Base-by-base conservation (phyloP, 2,888 invertebrate genomes). In the Acanthacorydalis orientalis region DNA sequence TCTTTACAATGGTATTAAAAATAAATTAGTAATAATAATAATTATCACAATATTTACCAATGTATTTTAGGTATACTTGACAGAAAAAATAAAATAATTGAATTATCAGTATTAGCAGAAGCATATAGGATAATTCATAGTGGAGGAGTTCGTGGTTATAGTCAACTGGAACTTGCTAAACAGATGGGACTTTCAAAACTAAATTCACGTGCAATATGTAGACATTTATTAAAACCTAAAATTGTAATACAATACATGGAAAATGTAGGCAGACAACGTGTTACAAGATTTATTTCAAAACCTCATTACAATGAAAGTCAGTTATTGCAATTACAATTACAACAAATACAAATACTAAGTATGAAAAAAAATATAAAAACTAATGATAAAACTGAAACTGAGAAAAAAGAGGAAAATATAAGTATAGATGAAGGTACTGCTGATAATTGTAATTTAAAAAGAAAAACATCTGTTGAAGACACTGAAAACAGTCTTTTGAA, bases 251-350 rank as follows among this genome's bases (percentile, higher is more conserved):
- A 65, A 1, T 70, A 72, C 51, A 66, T 72, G 59, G 67, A 69
- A 41, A 75, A 75, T 53, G 59, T 67, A 39, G 77, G 77, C 8
- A 64, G 75, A 37, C 75, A 77, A 53, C 63, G 76, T 40, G 63
- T 70, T 1, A 63, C 65, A 9, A 69, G 48, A 51, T 54, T 43
- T 14, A 37, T 47, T 2, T 33, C 47, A 6, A 35, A 35, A 37
- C 16, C 42, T 23, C 35, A 31, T 37, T 11, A 39, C 9, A 46
- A 39, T 16, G n/a, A 37, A 8, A 46, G 46, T 39, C 7, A 38
- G 7, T 23, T 23, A 23, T 6, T 23, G 6, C 23, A 37, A 37
- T 37, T 37, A 9, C 37, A 37, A 9, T 9, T 12, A 9, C 12
- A 37, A 37, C 14, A n/a, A 37, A 37, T 12, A 12, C n/a, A 37